Percentiles rank a stretch among this genome's conserved stretches.
phyloP scores from a whole-genome alignment of 2,797 vertebrate species.

The Muraenolepis orangiensis region DNA sequence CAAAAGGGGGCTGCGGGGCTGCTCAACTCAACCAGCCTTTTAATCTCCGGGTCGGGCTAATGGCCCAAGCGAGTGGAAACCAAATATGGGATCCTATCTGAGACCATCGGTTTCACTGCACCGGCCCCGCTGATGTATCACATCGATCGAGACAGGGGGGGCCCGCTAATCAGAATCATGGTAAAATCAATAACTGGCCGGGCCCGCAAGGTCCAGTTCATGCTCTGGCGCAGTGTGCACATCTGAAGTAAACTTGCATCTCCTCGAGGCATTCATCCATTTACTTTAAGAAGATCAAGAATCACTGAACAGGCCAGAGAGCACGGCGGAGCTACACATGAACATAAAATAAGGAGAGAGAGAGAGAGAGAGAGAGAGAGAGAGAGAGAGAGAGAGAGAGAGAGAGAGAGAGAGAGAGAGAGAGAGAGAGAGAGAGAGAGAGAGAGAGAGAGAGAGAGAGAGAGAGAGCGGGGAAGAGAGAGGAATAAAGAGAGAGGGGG shows the following conservation, averaged over 20 bases:
- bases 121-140: slow-evolving; percentile 63
- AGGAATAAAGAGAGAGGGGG: slow-evolving; percentile 16
- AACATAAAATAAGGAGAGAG: too few species aligned
- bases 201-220: slow-evolving; percentile 59
- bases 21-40: slow-evolving; percentile 47
- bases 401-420: not conserved
- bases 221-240: slow-evolving; percentile 62
- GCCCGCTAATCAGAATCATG: slow-evolving; percentile 72
- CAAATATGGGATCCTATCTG: slow-evolving; percentile 62
- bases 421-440: not conserved
- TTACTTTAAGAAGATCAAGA: slow-evolving; percentile 62
- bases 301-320: slow-evolving; percentile 18
- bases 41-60: slow-evolving; percentile 60
- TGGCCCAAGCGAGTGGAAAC: slow-evolving; percentile 47
- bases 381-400: slow-evolving; percentile 38
- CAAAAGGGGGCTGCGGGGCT: slow-evolving; percentile 24
- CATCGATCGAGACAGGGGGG: slow-evolving; percentile 66
- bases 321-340: too few species aligned
- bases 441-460: not conserved
- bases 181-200: slow-evolving; percentile 67
- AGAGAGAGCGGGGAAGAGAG: too few species aligned
- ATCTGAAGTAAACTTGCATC: slow-evolving; percentile 57
- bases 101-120: slow-evolving; percentile 61
- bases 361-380: slow-evolving; percentile 45
- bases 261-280: slow-evolving; percentile 47